phyloP scores from a whole-genome alignment of 1,140 invertebrate genomes.

The Hylaeus anthracinus region DNA sequence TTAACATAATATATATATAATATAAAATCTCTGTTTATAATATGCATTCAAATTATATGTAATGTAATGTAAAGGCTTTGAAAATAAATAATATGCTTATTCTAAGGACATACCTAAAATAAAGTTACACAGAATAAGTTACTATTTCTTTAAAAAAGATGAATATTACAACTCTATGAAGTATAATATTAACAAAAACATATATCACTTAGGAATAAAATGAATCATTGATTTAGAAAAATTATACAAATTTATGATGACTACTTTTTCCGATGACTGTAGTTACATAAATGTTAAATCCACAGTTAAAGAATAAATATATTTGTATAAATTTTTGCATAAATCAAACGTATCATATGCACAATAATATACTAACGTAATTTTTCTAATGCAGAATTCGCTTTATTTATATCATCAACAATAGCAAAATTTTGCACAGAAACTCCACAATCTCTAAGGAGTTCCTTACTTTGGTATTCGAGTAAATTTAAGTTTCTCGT shows the following conservation, averaged over 20 bases:
- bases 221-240: too few relatives aligned
- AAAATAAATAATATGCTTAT: too few relatives aligned
- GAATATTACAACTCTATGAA: not conserved
- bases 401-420: conserved; percentile 87
- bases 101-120: too few relatives aligned
- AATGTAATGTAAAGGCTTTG: too few relatives aligned
- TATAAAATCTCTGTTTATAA: too few relatives aligned
- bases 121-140: too few relatives aligned
- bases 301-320: not conserved
- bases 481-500: conserved; percentile 92
- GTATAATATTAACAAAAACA: too few relatives aligned
- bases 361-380: conserved; percentile 86
- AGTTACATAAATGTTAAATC: conserved; percentile 12
- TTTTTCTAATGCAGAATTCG: conserved; percentile 85
- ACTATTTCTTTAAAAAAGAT: not conserved
- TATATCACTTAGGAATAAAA: too few relatives aligned
- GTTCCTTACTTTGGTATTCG: conserved; percentile 98
- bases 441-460: conserved; percentile 93
- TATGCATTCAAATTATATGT: too few relatives aligned
- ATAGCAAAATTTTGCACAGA: conserved; percentile 97
- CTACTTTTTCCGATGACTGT: not conserved
- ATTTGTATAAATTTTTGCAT: conserved; percentile 11
- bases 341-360: conserved; percentile 10
- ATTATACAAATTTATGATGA: too few relatives aligned
- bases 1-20: too few relatives aligned